These are phyloP conservation scores for Pristis pectinata DNA, from an alignment of 2,797 vertebrate species.

Conservation along the genomic window DNA sequence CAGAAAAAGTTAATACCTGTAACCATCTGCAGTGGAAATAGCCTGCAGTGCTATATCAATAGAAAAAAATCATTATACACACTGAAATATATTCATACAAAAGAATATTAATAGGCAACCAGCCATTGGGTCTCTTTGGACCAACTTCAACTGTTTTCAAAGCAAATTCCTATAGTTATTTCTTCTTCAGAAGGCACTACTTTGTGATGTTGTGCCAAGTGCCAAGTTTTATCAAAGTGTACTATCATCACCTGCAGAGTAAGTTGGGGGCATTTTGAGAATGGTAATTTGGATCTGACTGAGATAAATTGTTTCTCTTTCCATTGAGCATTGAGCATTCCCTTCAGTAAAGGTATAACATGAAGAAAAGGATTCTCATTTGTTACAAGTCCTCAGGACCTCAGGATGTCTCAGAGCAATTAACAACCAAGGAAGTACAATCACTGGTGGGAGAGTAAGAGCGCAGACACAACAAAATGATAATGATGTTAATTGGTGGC, in stretches of 20 bases:
- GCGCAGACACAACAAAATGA: not conserved
- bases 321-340: not conserved
- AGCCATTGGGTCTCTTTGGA: not conserved
- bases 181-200: not conserved
- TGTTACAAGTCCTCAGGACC: not conserved
- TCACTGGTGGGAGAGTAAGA: not conserved
- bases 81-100: not conserved
- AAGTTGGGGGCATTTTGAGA: not conserved
- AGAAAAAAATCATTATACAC: slow-evolving; percentile 10
- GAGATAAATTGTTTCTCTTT: not conserved
- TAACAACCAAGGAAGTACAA: not conserved
- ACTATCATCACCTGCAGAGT: not conserved
- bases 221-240: not conserved
- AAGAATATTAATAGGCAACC: not conserved
- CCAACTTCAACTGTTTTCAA: not conserved
- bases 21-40: not conserved
- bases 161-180: not conserved
- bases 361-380: not conserved
- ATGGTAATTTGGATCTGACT: not conserved
- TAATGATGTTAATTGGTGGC: not conserved
- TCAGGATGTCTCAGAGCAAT: not conserved
- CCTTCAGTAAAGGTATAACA: not conserved
- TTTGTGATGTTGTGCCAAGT: not conserved
- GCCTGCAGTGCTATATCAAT: not conserved
- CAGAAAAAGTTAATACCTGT: not conserved